A percentile compares a stretch with the other conserved stretches of the same genome.
phyloP scores from a whole-genome alignment of 1,140 invertebrate genomes.

The Paralvinella palmiformis region DNA sequence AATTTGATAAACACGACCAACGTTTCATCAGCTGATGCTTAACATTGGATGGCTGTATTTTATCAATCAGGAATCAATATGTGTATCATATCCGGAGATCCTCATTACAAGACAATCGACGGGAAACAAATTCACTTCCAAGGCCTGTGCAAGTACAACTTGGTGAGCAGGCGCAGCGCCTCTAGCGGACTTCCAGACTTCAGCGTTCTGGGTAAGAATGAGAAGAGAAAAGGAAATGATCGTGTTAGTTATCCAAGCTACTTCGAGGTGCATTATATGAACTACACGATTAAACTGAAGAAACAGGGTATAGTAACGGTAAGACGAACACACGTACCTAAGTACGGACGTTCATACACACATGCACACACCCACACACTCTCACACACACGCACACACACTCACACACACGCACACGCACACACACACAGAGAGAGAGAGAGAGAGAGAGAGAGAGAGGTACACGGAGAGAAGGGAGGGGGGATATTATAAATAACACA shows the following conservation, averaged over 20 bases:
- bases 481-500: too few relatives aligned
- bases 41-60: background rate
- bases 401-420: too few relatives aligned
- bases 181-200: background rate
- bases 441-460: too few relatives aligned
- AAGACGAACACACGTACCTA: too few relatives aligned
- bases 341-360: too few relatives aligned
- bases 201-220: background rate
- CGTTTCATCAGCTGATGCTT: background rate
- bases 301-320: background rate
- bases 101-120: constrained; percentile 6
- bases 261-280: background rate
- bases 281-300: background rate
- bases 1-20: background rate
- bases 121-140: background rate
- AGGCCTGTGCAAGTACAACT: constrained; percentile 2
- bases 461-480: too few relatives aligned
- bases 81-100: constrained; percentile 1
- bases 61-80: background rate
- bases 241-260: background rate
- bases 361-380: too few relatives aligned
- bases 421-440: too few relatives aligned
- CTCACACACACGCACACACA: too few relatives aligned
- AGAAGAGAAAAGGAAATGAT: background rate
- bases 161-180: background rate